Evolutionary conservation across 1,140 invertebrate species (phyloP), one percentile per base, ranked within the genome.

Genomic region (Cylas formicarius): DNA sequence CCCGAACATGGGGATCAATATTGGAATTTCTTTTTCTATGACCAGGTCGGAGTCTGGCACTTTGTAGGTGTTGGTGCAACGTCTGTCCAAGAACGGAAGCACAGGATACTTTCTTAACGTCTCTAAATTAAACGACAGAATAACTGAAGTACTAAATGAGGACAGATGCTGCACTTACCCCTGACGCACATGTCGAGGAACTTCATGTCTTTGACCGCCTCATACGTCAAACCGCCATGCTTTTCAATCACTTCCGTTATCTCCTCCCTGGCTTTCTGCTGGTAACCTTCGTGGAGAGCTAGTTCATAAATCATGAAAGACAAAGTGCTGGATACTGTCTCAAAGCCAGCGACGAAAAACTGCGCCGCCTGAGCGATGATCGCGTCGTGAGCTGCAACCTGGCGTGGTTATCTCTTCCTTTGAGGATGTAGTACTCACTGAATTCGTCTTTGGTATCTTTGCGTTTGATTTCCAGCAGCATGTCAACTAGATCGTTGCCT

Each of bases 231-330:
- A 20, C 48, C 36, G 5, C 48, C 43, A n/a, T 52, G 42, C 42
- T 65, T 45, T 36, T 57, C 11, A 2, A 48, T 40, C 13, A 52
- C n/a, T 54, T 36, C 24, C 63, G 48, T 3, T 60, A 56, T 54
- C 19, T 56, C 44, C 9, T 65, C 29, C 20, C 69, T 60, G 2
- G 82, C 48, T 31, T 67, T 72, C 8, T 72, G 16, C 41, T 61
- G 81, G 4, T 77, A 54, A 2, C 44, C 19, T 2, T 55, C 58
- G 6, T 49, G 16, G 0, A 75, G 64, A 2, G 82, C 76, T 28
- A 90, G 57, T 53, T 81, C 76, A 51, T 82, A 76, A 0, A 84
- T 56, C 7, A 73, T 68, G 54, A 80, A 82, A 0, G 75, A 64
- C 38, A 90, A 75, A 0, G 79, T 72, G 4, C 76, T 77, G 0